phyloP scores from a whole-genome alignment of 2,797 vertebrate species.

The Gallinago stenura region DNA sequence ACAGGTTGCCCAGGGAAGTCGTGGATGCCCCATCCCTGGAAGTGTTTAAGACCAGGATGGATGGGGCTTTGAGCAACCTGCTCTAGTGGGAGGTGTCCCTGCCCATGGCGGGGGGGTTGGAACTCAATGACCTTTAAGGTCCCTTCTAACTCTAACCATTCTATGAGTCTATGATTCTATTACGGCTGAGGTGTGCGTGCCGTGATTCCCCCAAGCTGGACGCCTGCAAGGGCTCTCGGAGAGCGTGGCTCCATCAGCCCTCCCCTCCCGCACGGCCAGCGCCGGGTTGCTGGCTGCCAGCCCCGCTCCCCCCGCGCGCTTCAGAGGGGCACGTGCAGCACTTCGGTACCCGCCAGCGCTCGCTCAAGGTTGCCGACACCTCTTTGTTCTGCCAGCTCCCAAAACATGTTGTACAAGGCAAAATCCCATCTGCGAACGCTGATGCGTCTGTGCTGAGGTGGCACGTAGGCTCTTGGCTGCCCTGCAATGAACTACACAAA shows the following conservation, averaged over 20 bases:
- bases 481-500: background rate
- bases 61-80: too few relatives aligned
- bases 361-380: background rate
- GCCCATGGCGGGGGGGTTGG: too few relatives aligned
- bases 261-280: rapidly evolving
- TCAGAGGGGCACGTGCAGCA: background rate
- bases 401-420: background rate
- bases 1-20: too few relatives aligned
- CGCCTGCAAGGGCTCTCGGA: rapidly evolving
- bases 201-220: rapidly evolving
- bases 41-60: too few relatives aligned
- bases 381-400: background rate
- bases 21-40: too few relatives aligned
- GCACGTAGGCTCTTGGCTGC: rapidly evolving
- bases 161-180: too few relatives aligned
- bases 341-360: rapidly evolving
- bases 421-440: background rate
- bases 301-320: background rate
- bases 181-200: rapidly evolving
- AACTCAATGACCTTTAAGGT: too few relatives aligned
- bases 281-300: background rate
- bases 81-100: too few relatives aligned
- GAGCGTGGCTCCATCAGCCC: rapidly evolving
- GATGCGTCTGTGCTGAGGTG: background rate
- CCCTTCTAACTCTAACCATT: too few relatives aligned